A percentile compares a stretch with the other conserved stretches of the same genome.
phyloP scores from a whole-genome alignment of 92 coral and sea anemone species.

The Palythoa grandis region DNA sequence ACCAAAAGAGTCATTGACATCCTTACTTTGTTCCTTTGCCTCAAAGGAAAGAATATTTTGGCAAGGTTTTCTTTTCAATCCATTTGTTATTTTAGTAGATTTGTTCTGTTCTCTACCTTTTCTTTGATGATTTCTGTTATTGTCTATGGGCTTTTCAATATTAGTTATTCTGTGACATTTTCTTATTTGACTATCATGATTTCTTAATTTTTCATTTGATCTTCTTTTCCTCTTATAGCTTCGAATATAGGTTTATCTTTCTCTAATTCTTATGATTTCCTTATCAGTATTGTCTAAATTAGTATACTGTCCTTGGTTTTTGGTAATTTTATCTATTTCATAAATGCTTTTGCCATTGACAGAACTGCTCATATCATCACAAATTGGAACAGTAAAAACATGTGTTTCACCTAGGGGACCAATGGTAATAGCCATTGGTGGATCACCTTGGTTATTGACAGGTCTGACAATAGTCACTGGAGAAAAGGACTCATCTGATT shows the following conservation, averaged over 20 bases:
- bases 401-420: no score
- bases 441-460: no score
- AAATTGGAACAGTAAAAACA: constrained; percentile 45
- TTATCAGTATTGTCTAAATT: constrained; percentile 32
- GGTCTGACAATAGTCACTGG: constrained; percentile 48
- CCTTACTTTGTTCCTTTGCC: constrained; percentile 30
- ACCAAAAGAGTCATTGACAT: constrained; percentile 16
- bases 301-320: neutral
- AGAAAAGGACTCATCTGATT: constrained; percentile 42
- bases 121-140: constrained; percentile 28
- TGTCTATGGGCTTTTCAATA: constrained; percentile 44
- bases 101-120: constrained; percentile 30
- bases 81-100: constrained; percentile 5
- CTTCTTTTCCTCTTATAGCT: constrained; percentile 35
- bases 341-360: constrained; percentile 15
- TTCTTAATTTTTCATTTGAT: constrained; percentile 37
- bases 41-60: constrained; percentile 26
- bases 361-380: constrained; percentile 32
- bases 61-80: constrained; percentile 28
- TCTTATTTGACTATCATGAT: constrained; percentile 38
- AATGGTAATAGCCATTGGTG: no score
- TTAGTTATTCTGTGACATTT: constrained; percentile 25
- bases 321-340: constrained; percentile 29
- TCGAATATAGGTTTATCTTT: constrained; percentile 39
- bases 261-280: constrained; percentile 1